These are phyloP conservation scores for Heliconius sara DNA, from an alignment of 2,888 invertebrate species.

Conservation along the genomic window DNA sequence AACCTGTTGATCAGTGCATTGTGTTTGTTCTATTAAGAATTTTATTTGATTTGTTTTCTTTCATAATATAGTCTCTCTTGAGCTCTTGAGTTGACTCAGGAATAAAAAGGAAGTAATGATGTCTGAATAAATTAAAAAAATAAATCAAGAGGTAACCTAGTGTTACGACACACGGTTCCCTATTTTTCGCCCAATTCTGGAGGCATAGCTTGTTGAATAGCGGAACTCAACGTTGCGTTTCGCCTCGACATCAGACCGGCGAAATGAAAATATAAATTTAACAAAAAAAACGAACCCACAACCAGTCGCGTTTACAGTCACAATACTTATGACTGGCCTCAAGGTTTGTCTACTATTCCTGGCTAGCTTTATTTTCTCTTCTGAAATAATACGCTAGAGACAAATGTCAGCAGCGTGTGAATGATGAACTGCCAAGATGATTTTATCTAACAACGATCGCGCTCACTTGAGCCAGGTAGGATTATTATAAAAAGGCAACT, in stretches of 20 bases:
- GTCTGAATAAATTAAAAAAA: no score
- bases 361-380: neutral
- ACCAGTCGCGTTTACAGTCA: no score
- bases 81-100: neutral
- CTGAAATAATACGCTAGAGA: neutral
- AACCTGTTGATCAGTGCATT: slow-evolving; percentile 19
- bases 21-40: slow-evolving; percentile 8
- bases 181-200: no score
- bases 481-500: neutral
- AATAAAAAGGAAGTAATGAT: neutral
- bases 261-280: no score
- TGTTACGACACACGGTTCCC: no score
- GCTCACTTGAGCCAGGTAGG: neutral
- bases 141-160: no score
- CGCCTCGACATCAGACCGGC: no score
- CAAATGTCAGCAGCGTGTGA: neutral
- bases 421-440: neutral
- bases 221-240: no score
- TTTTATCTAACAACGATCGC: neutral
- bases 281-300: no score
- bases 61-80: no score
- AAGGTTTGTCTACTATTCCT: neutral
- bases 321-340: no score
- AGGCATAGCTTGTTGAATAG: no score
- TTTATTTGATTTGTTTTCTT: slow-evolving; percentile 10